Evolutionary conservation across 2,113 vertebrate species (phyloP), one percentile per base, ranked within the genome.

Genomic region (Rutilus rutilus): DNA sequence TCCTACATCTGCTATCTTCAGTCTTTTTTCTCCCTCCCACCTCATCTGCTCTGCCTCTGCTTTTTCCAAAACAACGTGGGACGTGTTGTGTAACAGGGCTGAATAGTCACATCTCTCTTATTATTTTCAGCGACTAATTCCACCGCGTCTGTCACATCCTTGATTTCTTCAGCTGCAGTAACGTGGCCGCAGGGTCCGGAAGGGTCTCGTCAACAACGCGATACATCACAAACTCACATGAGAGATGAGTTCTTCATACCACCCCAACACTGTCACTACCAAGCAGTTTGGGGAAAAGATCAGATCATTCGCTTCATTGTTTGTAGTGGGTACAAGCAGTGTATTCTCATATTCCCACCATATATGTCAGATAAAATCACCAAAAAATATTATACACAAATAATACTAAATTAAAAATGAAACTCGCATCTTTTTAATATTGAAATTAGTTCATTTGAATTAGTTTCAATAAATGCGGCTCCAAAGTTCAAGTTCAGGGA

Each of bases 41-140:
- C 3, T 79, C 78, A 81, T 67, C 27, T 36, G 15, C 54, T 83
- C 59, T 85, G 84, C 81, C 76, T 87, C 71, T 87, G 87, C 77
- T 85, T 81, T 57, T 47, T 67, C 82, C 84, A 85, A 89, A 90
- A 90, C 89, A 90, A 87, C 78, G 88, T 91, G 91, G 89, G 90
- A 90, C 50, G 87, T 84, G 90, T 94, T 94, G 91, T 88, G 52
- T 92, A 93, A 93, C 92, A 88, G 36, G 11, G 79, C 87, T 83
- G 83, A 89, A 88, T 80, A 92, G 90, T 92, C 91, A 89, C 82
- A 91, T 92, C 91, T 91, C 90, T 86, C 90, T 92, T 90, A 92
- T 93, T 92, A 93, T 93, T 91, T 91, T 90, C 89, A 54, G 23
- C 14, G 76, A 86, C 90, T 92, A 86, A 90, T 91, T 89, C 90